Evolutionary conservation across 2,888 invertebrate genomes (phyloP).

Genomic region (Tetrapedia diversipes): DNA sequence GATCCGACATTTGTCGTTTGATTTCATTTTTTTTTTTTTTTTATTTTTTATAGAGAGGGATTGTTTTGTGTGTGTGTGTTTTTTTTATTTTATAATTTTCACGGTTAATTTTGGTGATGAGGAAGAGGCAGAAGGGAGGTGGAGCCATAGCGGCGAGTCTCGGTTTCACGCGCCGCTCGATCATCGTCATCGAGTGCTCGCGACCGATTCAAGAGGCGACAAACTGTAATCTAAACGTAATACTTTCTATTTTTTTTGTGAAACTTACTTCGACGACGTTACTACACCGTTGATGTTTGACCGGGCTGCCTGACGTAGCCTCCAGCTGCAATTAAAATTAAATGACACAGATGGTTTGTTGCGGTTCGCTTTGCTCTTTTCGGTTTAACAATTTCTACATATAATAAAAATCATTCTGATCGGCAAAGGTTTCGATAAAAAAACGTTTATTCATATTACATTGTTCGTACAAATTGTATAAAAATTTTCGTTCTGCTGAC

Average conservation of each 20-base stretch:
- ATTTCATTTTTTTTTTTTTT: conserved; percentile 21
- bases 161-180: conserved; percentile 21
- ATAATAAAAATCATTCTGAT: no score
- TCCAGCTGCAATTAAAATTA: conserved; percentile 47
- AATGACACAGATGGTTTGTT: conserved; percentile 13
- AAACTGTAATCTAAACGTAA: not conserved
- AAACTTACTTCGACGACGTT: conserved; percentile 39
- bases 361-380: not conserved
- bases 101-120: conserved; percentile 42
- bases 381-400: no score
- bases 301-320: not conserved
- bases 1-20: conserved; percentile 39
- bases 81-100: conserved; percentile 14
- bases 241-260: not conserved
- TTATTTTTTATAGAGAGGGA: not conserved
- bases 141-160: conserved; percentile 73
- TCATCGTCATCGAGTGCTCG: conserved; percentile 22
- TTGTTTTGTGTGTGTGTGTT: conserved; percentile 17
- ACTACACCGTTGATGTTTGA: not conserved
- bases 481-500: not conserved
- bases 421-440: not conserved
- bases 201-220: conserved; percentile 14
- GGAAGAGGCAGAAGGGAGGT: conserved; percentile 79
- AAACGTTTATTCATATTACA: conserved; percentile 35
- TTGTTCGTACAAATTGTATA: not conserved